Evolutionary conservation across 1,140 invertebrate species (phyloP), one percentile per base, ranked within the genome.

Genomic region (Bombus huntii): DNA sequence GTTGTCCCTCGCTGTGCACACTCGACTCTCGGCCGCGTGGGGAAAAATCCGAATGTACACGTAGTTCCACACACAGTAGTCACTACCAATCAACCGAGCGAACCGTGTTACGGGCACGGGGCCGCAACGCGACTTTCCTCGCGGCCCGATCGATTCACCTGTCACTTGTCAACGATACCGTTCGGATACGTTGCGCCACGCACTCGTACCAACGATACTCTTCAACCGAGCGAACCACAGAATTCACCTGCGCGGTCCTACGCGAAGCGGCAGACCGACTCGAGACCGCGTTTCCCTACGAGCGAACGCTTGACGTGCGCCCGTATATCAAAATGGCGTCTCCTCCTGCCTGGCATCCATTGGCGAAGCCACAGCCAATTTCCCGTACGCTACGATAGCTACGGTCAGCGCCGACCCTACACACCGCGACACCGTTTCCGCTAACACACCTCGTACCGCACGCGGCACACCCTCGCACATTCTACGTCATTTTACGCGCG

Each of bases 251-350:
- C 88, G 87, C 86, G 80, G 81, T 81, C 79, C 77, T 71, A 82
- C 70, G 71, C 90, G 59, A 74, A 70, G 81, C 87, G 87, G 83
- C 75, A 80, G 76, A 90, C 71, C 87, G 88, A 90, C 86, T 88
- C 91, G 81, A 80, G 81, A 88, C 62, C 88, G 91, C 91, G 86
- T 89, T 88, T 87, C 84, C 85, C 87, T 88, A 86, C 88, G 80
- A 88, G 62, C 83, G 89, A 91, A 92, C 92, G 89, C 92, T 92
- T 93, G 92, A 93, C 92, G 93, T 92, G 91, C 88, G 90, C 90
- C 89, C 93, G 92, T 94, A 94, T 93, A 94, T 94, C 94, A 94
- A 94, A 94, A 94, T 94, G 94, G 94, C 94, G 92, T 93, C 93
- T 85, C 92, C 91, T 87, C 87, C 92, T 90, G 92, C 89, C 92